Evolutionary conservation across 2,113 vertebrate species (phyloP).

Genomic region (rabbit (Oryctolagus cuniculus)): mOryCun1.1 NC_091432.1:24330501-24331000

Average conservation of each 20-base stretch:
- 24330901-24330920: background rate
- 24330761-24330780: background rate
- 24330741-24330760: background rate
- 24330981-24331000: constrained; percentile 37
- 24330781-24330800: background rate
- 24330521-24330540: background rate
- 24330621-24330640: background rate
- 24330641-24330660: background rate
- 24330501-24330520: background rate
- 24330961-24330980: background rate
- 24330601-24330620: background rate
- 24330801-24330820: background rate
- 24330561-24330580: background rate
- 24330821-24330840: background rate
- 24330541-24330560: background rate
- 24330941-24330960: background rate
- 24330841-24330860: background rate
- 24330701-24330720: background rate
- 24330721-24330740: background rate
- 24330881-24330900: background rate
- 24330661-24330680: background rate
- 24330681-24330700: background rate
- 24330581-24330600: background rate
- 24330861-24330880: background rate
- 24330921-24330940: constrained; percentile 13